These are phyloP conservation scores for Embiotoca jacksoni DNA, from an alignment of 2,113 vertebrate genomes.

Conservation along the genomic window DNA sequence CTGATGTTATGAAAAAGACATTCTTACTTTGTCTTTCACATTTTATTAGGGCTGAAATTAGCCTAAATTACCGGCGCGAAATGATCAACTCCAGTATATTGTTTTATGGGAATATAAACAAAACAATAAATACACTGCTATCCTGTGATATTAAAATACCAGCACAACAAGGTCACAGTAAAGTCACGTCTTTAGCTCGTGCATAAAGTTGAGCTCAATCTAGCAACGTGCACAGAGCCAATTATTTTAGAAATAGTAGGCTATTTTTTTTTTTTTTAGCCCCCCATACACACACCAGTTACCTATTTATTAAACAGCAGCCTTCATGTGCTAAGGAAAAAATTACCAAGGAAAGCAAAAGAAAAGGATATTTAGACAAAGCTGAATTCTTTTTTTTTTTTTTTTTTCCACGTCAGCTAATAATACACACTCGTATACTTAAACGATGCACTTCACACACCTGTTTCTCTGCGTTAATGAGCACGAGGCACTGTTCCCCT, in stretches of 20 bases:
- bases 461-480: conserved; percentile 55
- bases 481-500: neutral
- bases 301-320: too few species aligned
- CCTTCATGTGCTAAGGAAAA: too few species aligned
- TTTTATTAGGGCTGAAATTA: neutral
- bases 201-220: too few species aligned
- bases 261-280: too few species aligned
- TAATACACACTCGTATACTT: neutral
- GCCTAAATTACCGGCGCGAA: neutral
- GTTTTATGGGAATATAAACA: neutral
- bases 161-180: neutral
- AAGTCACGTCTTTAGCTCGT: neutral
- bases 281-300: too few species aligned
- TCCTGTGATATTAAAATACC: neutral
- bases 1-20: conserved; percentile 5
- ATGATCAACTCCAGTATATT: neutral
- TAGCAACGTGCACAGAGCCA: neutral
- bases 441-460: conserved; percentile 28
- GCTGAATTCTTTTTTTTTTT: too few species aligned
- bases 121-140: neutral
- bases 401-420: too few species aligned
- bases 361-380: too few species aligned
- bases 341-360: too few species aligned
- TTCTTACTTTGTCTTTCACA: neutral
- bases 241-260: conserved; percentile 6